Evolutionary conservation across 2,888 invertebrate genomes (phyloP), one percentile per base, ranked within the genome.

Genomic region (Anoncus sp.): DNA sequence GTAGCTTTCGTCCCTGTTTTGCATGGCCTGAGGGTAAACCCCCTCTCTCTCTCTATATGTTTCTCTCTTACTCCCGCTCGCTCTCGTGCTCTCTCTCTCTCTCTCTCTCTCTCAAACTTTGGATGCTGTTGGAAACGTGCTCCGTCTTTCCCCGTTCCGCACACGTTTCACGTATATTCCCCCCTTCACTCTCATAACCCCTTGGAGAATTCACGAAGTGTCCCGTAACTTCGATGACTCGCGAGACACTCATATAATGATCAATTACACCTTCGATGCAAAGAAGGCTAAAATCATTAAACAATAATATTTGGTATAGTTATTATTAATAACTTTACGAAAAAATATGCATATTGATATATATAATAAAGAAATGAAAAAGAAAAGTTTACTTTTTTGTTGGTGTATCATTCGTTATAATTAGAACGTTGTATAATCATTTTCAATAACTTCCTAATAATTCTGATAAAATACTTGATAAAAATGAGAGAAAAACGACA

Each of bases 1-100:
- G 76, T n/a, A n/a, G n/a, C n/a, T 62, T 66, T 66, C 75, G 43
- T 80, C 81, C 79, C 72, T 80, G 82, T 82, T 82, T 81, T 59
- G 71, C 73, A 66, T 75, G 60, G 63, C 51, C 57, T 24, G 65
- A 63, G 79, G 65, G 75, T 49, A 24, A 57, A 73, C 38, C 79
- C 47, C 75, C 79, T 72, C 80, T 81, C 82, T 80, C 82, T 72
- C 80, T 80, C 80, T 81, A 73, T 78, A 62, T 38, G 40, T 66
- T 76, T 71, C 18, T 45, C 40, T 69, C 78, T 83, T 79, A 75
- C 83, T 67, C 81, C 75, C 57, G 77, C 59, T 78, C 80, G 78
- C 73, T 38, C 53, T n/a, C 43, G 4, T 10, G 4, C 31, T 31
- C 31, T 69, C 10, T 35, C 27, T 65, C 80, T 84, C 82, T 77